Percentiles rank a stretch among this genome's conserved stretches.
Conservation (phyloP, 1,140 invertebrate species). For the Tribolium madens region DNA sequence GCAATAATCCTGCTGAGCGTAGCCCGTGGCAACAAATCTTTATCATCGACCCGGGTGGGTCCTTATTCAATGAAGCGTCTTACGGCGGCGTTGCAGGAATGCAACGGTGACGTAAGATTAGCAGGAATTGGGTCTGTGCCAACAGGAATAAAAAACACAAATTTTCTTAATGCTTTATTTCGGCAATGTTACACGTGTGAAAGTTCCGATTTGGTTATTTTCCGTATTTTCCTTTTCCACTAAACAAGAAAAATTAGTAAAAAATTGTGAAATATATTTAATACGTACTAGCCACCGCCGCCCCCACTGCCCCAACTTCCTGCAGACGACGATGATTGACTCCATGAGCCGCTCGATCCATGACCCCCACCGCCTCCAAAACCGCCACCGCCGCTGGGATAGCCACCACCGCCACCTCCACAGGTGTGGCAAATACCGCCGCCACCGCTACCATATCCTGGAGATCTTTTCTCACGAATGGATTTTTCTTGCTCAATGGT, state of each 20-base stretch:
- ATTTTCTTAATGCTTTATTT: neutral
- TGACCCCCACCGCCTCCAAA: neutral
- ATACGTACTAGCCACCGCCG: neutral
- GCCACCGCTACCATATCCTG: neutral
- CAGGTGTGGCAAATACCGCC: neutral
- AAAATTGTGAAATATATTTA: neutral
- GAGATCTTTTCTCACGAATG: conserved; percentile 6
- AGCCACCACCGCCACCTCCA: conserved; percentile 3
- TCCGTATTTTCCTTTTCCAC: conserved; percentile 8
- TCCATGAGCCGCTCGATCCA: neutral
- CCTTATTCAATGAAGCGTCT: conserved; percentile 26
- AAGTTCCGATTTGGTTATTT: neutral
- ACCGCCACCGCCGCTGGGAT: conserved; percentile 2
- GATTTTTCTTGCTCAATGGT: neutral
- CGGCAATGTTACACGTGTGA: neutral
- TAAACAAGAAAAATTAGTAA: neutral
- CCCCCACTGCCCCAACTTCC: neutral
- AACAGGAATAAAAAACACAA: conserved; percentile 1
- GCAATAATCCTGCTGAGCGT: conserved; percentile 16
- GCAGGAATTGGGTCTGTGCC: neutral
- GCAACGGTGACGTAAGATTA: conserved; percentile 12
- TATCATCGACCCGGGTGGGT: conserved; percentile 31
- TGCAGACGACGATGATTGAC: neutral
- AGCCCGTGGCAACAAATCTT: conserved; percentile 5
- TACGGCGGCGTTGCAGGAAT: neutral